These are phyloP conservation scores for Caenorhabditis sp. DNA, from an alignment of 2,888 invertebrate species.

Conservation along the genomic window DNA sequence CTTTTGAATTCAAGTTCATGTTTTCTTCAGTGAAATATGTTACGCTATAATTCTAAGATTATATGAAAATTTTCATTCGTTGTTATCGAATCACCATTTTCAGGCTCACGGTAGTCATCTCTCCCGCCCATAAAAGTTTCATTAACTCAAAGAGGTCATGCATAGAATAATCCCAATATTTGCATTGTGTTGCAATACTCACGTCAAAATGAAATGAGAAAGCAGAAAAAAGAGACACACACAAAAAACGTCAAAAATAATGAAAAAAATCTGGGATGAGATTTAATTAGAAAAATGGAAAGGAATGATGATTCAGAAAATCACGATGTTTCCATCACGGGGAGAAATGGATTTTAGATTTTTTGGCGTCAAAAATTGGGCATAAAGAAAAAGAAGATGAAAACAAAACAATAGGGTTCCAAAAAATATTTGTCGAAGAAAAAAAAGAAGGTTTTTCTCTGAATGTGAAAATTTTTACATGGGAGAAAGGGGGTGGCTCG, in stretches of 20 bases:
- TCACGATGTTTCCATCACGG: background rate
- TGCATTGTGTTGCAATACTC: too few species aligned
- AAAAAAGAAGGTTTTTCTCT: background rate
- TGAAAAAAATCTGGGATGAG: background rate
- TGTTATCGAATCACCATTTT: background rate
- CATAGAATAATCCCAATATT: background rate
- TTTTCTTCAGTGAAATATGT: too few species aligned
- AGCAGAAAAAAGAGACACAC: background rate
- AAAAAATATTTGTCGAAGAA: background rate
- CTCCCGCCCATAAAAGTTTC: background rate
- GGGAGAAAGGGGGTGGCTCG: too few species aligned
- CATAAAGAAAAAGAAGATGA: background rate
- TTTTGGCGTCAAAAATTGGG: background rate
- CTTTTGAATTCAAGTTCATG: too few species aligned
- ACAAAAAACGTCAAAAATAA: background rate
- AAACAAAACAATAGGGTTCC: background rate
- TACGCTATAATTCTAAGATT: too few species aligned
- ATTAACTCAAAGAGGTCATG: background rate
- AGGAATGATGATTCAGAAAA: background rate
- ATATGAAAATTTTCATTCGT: background rate
- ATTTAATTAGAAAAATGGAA: background rate
- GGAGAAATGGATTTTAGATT: background rate
- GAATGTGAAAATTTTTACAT: too few species aligned
- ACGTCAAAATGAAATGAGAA: too few species aligned
- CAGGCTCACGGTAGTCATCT: background rate